Evolutionary conservation across 2,888 invertebrate species (phyloP).

Genomic region (Orchestes rusci): DNA sequence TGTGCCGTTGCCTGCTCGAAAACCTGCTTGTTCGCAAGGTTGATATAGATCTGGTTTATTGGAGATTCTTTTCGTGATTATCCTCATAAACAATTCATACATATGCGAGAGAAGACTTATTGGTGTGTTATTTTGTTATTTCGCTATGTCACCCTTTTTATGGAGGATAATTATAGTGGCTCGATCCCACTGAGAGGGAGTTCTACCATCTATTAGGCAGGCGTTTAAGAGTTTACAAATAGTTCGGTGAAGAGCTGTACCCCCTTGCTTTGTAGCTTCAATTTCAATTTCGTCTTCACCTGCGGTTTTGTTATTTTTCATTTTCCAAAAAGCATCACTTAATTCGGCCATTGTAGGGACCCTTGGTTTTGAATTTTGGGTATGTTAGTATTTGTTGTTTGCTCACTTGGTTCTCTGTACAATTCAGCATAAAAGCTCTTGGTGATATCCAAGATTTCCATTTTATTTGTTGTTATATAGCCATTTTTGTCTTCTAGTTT

Average conservation of each 20-base stretch:
- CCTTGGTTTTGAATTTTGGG: background rate
- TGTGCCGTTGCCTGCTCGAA: too few species aligned
- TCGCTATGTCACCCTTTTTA: background rate
- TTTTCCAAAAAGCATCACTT: conserved; percentile 2
- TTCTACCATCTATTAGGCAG: conserved; percentile 2
- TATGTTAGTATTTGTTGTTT: background rate
- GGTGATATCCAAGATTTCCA: conserved; percentile 1
- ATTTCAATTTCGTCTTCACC: conserved; percentile 5
- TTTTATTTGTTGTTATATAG: conserved; percentile 5
- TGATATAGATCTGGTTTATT: background rate
- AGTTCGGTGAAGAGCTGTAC: background rate
- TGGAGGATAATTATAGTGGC: conserved; percentile 8
- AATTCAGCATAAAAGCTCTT: background rate
- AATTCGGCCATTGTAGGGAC: background rate
- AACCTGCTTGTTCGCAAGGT: too few species aligned
- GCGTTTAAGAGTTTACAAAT: conserved; percentile 2
- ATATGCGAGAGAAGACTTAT: too few species aligned
- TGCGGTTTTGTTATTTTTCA: conserved; percentile 6
- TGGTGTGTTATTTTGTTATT: too few species aligned
- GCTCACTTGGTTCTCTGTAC: conserved; percentile 4
- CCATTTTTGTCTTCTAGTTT: conserved; percentile 2
- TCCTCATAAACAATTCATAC: too few species aligned
- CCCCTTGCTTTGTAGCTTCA: conserved; percentile 3
- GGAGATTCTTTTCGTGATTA: background rate
- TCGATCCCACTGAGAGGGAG: conserved; percentile 3